Conservation (phyloP, 2,113 vertebrate genomes). For the Dendropsophus ebraccatus region DNA sequence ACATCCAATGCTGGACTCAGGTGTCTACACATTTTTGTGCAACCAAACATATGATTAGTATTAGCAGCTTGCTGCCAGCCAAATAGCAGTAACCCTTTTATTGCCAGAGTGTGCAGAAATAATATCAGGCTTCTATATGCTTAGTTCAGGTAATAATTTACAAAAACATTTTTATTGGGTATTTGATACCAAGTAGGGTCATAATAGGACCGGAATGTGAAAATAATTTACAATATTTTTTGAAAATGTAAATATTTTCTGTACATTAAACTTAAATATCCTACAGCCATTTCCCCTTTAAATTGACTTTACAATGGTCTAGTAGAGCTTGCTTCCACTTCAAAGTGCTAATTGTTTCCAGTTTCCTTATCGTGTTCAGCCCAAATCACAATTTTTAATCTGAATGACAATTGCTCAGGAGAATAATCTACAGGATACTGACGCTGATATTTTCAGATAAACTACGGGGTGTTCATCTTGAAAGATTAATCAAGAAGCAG, state of each 20-base stretch:
- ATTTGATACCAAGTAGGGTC: background rate
- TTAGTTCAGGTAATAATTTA: background rate
- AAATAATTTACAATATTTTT: background rate
- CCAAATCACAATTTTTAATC: constrained; percentile 46
- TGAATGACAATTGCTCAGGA: constrained; percentile 21
- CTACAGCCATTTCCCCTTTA: background rate
- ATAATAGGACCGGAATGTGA: background rate
- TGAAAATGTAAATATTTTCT: background rate
- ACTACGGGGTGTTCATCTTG: constrained; percentile 67
- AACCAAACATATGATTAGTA: constrained; percentile 57
- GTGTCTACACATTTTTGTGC: constrained; percentile 35
- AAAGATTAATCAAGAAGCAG: constrained; percentile 66
- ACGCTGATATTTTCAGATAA: constrained; percentile 56
- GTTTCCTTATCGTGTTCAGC: constrained; percentile 50
- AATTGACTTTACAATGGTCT: constrained; percentile 14
- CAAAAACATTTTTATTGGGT: background rate
- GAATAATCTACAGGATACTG: constrained; percentile 25
- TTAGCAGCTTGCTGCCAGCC: constrained; percentile 34
- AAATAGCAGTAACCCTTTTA: background rate
- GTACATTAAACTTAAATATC: background rate
- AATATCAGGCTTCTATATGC: background rate
- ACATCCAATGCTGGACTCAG: constrained; percentile 46
- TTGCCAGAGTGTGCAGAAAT: background rate
- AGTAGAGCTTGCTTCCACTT: constrained; percentile 53
- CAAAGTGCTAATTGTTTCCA: constrained; percentile 53